These are phyloP conservation scores for Harpagoxenus sublaevis DNA, from an alignment of 2,888 invertebrate species.

Conservation along the genomic window DNA sequence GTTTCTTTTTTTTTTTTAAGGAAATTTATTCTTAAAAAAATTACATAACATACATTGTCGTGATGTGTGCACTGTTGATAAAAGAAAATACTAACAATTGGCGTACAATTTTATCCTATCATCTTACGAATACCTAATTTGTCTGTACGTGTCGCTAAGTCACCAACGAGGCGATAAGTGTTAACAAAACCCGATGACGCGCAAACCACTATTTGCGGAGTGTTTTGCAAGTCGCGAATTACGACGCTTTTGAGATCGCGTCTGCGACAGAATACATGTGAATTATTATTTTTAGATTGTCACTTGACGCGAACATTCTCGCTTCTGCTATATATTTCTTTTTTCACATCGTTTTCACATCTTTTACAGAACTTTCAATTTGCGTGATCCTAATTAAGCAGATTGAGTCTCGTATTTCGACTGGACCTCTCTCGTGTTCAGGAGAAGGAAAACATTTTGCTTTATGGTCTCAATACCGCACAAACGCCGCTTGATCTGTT, in stretches of 20 bases:
- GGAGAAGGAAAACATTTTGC: not conserved
- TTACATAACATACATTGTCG: not conserved
- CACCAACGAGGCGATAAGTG: not conserved
- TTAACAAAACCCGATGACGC: conserved; percentile 8
- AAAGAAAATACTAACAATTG: not conserved
- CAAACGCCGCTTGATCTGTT: not conserved
- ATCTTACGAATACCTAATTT: not conserved
- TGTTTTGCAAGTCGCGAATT: conserved; percentile 11
- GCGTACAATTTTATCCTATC: not conserved
- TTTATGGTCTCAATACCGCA: not conserved
- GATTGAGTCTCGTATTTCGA: not conserved
- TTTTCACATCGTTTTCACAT: not conserved
- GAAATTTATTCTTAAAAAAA: not conserved
- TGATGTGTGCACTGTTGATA: not conserved
- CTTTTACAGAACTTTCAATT: not conserved
- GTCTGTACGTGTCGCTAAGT: not conserved
- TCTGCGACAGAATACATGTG: not conserved
- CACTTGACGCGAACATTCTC: conserved; percentile 6
- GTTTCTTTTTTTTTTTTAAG: not conserved
- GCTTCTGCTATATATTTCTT: not conserved
- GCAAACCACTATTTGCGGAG: conserved; percentile 22
- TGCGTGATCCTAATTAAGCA: not conserved
- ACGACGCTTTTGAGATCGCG: not conserved
- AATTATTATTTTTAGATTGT: conserved; percentile 60
- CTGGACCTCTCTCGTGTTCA: not conserved